Conservation (phyloP, 2,113 vertebrate species). For the Indicator maculatus region DNA sequence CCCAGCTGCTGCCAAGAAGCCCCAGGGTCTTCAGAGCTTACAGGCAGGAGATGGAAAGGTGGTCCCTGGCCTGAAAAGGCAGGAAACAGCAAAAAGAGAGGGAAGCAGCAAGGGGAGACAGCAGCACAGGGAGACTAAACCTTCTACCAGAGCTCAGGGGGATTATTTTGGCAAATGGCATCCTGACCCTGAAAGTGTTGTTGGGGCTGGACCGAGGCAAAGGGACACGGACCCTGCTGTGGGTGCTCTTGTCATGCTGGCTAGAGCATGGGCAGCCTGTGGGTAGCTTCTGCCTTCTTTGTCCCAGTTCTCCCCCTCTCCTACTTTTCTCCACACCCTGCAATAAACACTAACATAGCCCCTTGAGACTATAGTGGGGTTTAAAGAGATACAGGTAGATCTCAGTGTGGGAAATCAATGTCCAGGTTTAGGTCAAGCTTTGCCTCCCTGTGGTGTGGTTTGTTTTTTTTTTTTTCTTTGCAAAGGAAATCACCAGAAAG, state of each 20-base stretch:
- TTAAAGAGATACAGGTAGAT: background rate
- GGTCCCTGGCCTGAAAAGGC: conserved; percentile 40
- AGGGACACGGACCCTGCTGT: accelerated
- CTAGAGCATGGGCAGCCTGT: background rate
- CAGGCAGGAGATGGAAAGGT: conserved; percentile 4
- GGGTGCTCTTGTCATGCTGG: background rate
- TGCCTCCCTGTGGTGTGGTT: accelerated
- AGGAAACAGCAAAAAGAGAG: background rate
- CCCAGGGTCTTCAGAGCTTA: background rate
- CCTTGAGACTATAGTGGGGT: background rate
- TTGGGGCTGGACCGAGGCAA: background rate
- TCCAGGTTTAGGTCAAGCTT: background rate
- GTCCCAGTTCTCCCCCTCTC: accelerated
- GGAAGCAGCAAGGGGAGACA: background rate
- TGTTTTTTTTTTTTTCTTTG: background rate
- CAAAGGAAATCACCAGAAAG: background rate
- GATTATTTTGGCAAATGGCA: background rate
- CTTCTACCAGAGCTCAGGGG: accelerated
- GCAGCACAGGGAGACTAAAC: background rate
- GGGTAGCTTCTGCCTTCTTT: background rate
- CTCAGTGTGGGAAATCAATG: background rate
- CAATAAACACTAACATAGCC: background rate
- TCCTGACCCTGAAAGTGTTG: background rate
- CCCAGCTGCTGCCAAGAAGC: background rate
- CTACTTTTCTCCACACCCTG: background rate